Evolutionary conservation across 2,113 vertebrate genomes (phyloP), one percentile per base, ranked within the genome.

Genomic region (Aphyosemion australe): DNA sequence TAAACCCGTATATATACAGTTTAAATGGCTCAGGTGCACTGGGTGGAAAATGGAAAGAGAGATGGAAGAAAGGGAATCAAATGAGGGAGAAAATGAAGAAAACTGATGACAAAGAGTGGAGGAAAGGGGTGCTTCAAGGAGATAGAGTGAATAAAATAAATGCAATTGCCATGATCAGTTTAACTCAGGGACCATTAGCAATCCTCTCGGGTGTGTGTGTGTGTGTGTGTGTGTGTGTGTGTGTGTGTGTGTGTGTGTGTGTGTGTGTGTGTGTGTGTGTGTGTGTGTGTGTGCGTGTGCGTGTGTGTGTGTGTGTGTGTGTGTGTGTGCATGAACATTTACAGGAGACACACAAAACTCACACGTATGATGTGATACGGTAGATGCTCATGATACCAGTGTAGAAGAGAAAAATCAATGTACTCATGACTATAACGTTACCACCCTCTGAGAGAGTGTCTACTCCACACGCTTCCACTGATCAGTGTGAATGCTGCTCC

Each of bases 121-220:
- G 53, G 37, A 55, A 53, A 79, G 62, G 67, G 45, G 53, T 21
- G 45, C 48, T 39, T 34, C 46, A 55, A 64, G 51, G 72, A 80
- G 78, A 70, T 43, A 64, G 52, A 72, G 55, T 74, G 69, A 76
- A 75, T 72, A 67, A 73, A 78, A 85, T 61, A 83, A 86, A 84
- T 80, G 71, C n/a, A 79, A 80, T 81, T 78, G 79, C 47, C 45
- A 80, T 73, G 61, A 88, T 87, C 79, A 74, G 76, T 86, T 85
- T 82, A 83, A 80, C 61, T 50, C 74, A 66, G 34, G 65, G 46
- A 72, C 68, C 75, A 73, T 72, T 66, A 84, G 74, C 57, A 69
- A 61, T 64, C 39, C 58, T 49, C 52, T 72, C 31, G 43, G 65
- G 66, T 9, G 10, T 51, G 11, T 66, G 32, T 34, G 46, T 60